Percentiles rank a stretch among this genome's conserved stretches.
These are phyloP conservation scores for Orchesella cincta DNA, from an alignment of 1,140 invertebrate species.

Conservation along the genomic window DNA sequence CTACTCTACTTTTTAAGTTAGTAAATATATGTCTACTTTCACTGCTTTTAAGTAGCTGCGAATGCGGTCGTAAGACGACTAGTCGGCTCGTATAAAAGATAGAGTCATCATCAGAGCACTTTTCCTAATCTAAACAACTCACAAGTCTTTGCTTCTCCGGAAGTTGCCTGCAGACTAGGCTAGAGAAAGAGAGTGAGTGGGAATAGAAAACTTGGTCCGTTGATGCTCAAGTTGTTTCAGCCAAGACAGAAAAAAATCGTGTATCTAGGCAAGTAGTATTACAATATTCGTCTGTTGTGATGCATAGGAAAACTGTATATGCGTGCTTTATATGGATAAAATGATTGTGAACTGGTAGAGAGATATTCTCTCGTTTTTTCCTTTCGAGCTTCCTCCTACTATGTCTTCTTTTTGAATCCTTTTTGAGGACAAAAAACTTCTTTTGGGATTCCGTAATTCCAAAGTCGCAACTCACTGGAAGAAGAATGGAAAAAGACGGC, in stretches of 20 bases:
- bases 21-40: slow-evolving; percentile 14
- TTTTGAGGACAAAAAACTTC: slow-evolving; percentile 17
- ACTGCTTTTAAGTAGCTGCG: slow-evolving; percentile 25
- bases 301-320: neutral
- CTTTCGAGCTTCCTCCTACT: slow-evolving; percentile 6
- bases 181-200: too few relatives aligned
- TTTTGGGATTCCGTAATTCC: slow-evolving; percentile 27
- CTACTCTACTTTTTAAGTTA: slow-evolving; percentile 16
- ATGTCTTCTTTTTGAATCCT: slow-evolving; percentile 25
- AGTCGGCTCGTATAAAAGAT: slow-evolving; percentile 20
- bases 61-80: slow-evolving; percentile 13
- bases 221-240: neutral
- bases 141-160: slow-evolving; percentile 1
- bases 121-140: slow-evolving; percentile 28
- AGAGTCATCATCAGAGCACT: slow-evolving; percentile 28
- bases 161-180: slow-evolving; percentile 28
- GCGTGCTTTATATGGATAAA: neutral
- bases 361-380: neutral
- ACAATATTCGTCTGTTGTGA: neutral
- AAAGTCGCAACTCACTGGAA: slow-evolving; percentile 24
- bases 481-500: slow-evolving; percentile 1
- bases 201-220: neutral
- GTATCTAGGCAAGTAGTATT: neutral
- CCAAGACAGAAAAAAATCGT: neutral
- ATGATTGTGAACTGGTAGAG: neutral